Conservation (phyloP, 2,797 vertebrate genomes). For the Thaleichthys pacificus region DNA sequence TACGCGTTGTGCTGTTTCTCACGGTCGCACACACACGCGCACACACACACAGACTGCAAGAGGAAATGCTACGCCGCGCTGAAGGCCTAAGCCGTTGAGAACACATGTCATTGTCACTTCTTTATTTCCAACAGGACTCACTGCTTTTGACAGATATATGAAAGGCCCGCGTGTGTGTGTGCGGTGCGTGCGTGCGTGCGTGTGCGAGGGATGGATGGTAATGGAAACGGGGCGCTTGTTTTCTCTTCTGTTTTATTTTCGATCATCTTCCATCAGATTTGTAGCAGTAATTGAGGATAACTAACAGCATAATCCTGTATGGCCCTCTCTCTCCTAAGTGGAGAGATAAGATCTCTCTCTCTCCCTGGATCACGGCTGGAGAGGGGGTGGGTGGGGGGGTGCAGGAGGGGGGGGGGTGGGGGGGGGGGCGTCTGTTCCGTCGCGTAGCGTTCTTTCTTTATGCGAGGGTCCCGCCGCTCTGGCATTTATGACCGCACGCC, state of each 20-base stretch:
- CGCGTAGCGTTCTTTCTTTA: conserved; percentile 73
- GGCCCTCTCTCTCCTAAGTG: conserved; percentile 69
- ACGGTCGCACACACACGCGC: conserved; percentile 13
- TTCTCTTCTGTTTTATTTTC: conserved; percentile 46
- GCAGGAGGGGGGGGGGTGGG: neutral
- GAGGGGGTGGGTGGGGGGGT: neutral
- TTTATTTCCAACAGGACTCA: conserved; percentile 49
- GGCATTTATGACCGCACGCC: conserved; percentile 69
- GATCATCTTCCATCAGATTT: conserved; percentile 74
- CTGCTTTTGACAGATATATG: conserved; percentile 72
- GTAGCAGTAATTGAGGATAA: conserved; percentile 73
- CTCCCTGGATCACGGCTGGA: conserved; percentile 52
- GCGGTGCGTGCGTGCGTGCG: neutral
- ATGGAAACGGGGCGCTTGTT: conserved; percentile 57
- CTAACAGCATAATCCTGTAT: conserved; percentile 75
- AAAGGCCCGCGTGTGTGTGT: conserved; percentile 49
- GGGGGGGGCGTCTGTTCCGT: conserved; percentile 36
- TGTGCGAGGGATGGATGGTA: conserved; percentile 50
- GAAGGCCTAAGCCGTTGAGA: conserved; percentile 43
- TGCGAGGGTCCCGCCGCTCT: conserved; percentile 66
- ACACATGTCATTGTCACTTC: conserved; percentile 70
- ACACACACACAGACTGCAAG: neutral
- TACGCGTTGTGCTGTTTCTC: neutral
- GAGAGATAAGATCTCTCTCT: conserved; percentile 69
- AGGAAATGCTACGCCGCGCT: neutral